Conservation (phyloP, 2,113 vertebrate genomes). For the Hepsetus odoe region DNA sequence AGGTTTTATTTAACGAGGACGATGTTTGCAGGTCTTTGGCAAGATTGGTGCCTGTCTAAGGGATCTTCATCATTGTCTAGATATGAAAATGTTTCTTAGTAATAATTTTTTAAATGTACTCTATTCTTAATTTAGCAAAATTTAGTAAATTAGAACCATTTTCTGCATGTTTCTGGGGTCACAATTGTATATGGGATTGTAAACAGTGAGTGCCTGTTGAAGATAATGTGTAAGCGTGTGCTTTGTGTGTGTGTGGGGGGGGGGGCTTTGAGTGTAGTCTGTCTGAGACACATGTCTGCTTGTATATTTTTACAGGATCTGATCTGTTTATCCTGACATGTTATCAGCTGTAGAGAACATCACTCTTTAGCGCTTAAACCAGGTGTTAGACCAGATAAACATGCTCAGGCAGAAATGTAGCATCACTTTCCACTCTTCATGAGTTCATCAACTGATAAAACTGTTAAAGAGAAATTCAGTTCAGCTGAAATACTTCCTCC, state of each 20-base stretch:
- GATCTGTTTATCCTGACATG: neutral
- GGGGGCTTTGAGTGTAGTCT: neutral
- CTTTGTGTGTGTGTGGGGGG: constrained; percentile 18
- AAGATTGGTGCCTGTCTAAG: no score
- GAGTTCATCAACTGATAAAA: neutral
- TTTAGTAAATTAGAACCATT: no score
- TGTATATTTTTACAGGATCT: neutral
- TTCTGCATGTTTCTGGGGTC: no score
- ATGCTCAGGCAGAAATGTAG: neutral
- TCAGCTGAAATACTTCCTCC: neutral
- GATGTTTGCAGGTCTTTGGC: no score
- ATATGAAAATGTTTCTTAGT: no score
- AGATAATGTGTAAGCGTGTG: neutral
- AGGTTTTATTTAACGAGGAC: no score
- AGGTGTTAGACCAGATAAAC: neutral
- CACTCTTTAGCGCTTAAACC: neutral
- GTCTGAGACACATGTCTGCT: neutral
- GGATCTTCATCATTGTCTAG: no score
- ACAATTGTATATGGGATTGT: no score
- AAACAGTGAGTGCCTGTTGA: no score
- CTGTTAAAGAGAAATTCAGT: neutral
- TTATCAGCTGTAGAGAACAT: constrained; percentile 23
- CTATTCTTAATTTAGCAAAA: no score
- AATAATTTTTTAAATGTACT: no score
- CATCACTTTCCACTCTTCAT: neutral